These are phyloP conservation scores for Netta rufina DNA, from an alignment of 2,797 vertebrate genomes.

Conservation along the genomic window DNA sequence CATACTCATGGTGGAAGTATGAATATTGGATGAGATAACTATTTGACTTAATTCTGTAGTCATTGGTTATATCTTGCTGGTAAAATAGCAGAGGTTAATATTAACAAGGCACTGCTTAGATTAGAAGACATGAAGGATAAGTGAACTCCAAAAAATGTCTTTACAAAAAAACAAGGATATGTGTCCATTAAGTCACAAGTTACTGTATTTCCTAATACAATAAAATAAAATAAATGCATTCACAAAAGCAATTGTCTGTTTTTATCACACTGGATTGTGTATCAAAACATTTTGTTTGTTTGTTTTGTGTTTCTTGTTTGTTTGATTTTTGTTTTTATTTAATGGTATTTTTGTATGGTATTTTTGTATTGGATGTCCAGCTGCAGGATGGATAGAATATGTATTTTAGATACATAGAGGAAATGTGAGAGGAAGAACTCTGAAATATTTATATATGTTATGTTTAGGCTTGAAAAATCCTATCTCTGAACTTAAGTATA, in stretches of 20 bases:
- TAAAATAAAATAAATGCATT: not conserved
- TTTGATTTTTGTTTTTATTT: too few relatives aligned
- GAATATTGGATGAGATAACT: constrained; percentile 3
- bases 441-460: not conserved
- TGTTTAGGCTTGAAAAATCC: not conserved
- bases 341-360: not conserved
- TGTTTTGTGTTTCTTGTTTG: too few relatives aligned
- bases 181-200: not conserved
- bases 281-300: not conserved
- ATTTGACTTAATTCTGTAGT: not conserved
- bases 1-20: not conserved
- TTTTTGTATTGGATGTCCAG: not conserved
- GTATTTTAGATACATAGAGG: not conserved
- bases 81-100: not conserved
- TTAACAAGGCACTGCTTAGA: not conserved
- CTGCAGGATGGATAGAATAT: not conserved
- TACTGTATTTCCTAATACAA: not conserved
- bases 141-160: not conserved
- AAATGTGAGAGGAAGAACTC: not conserved
- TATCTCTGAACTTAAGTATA: not conserved
- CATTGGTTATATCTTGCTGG: not conserved
- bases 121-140: not conserved
- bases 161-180: not conserved
- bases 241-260: not conserved
- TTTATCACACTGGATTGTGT: not conserved